Percentiles rank a stretch among this genome's conserved stretches.
Conservation (phyloP, 2,797 vertebrate genomes). For the Halcyon badia region DNA sequence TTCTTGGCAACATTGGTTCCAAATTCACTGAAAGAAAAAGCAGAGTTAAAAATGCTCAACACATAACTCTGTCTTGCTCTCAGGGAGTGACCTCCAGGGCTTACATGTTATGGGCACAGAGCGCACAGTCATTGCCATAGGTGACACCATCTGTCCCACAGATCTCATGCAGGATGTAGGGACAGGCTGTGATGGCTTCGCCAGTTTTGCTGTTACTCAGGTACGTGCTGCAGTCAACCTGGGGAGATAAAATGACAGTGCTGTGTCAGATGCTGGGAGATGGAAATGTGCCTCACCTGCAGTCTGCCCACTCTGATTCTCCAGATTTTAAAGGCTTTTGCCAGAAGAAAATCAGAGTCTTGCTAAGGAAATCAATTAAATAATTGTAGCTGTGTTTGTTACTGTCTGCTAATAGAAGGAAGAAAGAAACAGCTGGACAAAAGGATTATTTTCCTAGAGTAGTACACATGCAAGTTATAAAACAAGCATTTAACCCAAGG, state of each 20-base stretch:
- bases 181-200: neutral
- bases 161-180: conserved; percentile 27
- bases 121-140: conserved; percentile 47
- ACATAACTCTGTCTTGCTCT: rapidly evolving
- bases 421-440: neutral
- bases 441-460: neutral
- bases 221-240: conserved; percentile 40
- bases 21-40: neutral
- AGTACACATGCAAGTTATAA: neutral
- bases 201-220: neutral
- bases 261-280: neutral
- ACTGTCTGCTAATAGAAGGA: neutral
- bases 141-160: conserved; percentile 24
- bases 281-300: neutral
- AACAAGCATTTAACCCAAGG: neutral
- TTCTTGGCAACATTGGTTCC: conserved; percentile 43
- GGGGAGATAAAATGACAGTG: neutral
- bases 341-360: neutral
- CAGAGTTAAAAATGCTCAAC: neutral
- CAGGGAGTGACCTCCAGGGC: neutral
- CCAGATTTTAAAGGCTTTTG: neutral
- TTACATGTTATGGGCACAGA: conserved; percentile 68
- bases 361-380: neutral
- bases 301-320: neutral
- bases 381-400: neutral